Evolutionary conservation across 2,888 invertebrate genomes (phyloP), one percentile per base, ranked within the genome.

Genomic region (Dicranocentrus wangi): DNA sequence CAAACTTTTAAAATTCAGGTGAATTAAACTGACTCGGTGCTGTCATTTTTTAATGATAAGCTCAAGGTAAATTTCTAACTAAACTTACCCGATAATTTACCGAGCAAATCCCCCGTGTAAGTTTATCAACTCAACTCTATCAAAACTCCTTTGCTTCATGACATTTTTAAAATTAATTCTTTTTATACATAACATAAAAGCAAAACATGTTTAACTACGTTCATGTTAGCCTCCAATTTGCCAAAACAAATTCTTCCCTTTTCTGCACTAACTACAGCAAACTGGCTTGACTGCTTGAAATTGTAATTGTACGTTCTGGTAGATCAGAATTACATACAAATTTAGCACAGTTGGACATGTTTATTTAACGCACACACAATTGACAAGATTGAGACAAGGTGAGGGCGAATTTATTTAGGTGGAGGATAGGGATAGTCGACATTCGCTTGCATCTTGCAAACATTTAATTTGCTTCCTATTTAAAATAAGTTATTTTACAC

Each of bases 241-340:
- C 2, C 10, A 47, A 47, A 47, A n/a, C 47, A n/a, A 47, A 3
- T 47, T 47, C 15, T 47, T 47, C 15, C 15, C n/a, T 15, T 47
- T n/a, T n/a, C 2, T 47, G n/a, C n/a, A n/a, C 15, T 7, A 47
- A 47, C 58, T 72, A 15, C 42, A 61, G 61, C 28, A 72, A 72
- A 72, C 72, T 72, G 28, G 72, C 72, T 72, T 72, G 72, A 72
- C 72, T 63, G 51, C 47, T 72, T 51, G 28, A 51, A 51, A 72
- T 72, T 72, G 61, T 72, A 63, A 72, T 63, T 72, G 61, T 60
- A 55, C 10, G 23, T 55, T 55, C 23, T 55, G 55, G 19, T 55
- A 19, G 23, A 25, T 13, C 10, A 55, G 25, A 55, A 23, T 15
- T 25, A 17, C 25, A 23, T 25, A 55, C 55, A 55, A 55, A 55